Conservation (phyloP, 1,140 invertebrate species). For the Rhyzopertha dominica region DNA sequence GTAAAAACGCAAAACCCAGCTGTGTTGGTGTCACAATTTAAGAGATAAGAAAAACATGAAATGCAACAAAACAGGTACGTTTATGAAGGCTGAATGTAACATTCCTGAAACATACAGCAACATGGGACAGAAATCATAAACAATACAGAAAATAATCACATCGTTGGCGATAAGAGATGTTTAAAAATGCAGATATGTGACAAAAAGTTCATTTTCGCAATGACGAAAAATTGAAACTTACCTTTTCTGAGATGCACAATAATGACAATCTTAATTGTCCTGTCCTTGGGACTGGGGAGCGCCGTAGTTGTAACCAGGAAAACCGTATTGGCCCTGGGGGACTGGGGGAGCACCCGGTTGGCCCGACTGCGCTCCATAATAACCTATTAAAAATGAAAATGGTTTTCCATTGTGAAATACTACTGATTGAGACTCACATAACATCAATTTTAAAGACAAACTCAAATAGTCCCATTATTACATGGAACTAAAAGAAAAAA, state of each 20-base stretch:
- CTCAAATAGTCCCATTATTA: too few relatives aligned
- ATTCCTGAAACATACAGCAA: too few relatives aligned
- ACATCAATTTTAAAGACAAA: background rate
- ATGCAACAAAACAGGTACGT: too few relatives aligned
- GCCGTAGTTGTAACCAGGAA: conserved; percentile 37
- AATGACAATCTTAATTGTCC: conserved; percentile 16
- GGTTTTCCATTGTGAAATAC: conserved; percentile 4
- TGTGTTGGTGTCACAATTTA: too few relatives aligned
- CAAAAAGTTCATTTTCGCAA: conserved; percentile 1
- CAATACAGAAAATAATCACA: conserved; percentile 7
- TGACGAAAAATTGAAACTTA: conserved; percentile 12
- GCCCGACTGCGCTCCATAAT: conserved; percentile 38
- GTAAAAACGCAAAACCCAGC: too few relatives aligned
- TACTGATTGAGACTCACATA: background rate
- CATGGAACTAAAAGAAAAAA: too few relatives aligned
- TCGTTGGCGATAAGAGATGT: conserved; percentile 4
- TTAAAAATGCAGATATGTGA: conserved; percentile 3
- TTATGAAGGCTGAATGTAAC: too few relatives aligned
- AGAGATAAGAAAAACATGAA: too few relatives aligned
- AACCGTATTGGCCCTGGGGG: conserved; percentile 37
- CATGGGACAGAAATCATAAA: too few relatives aligned
- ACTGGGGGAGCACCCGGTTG: conserved; percentile 30
- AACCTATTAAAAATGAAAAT: conserved; percentile 23
- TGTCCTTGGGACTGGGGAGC: conserved; percentile 26
- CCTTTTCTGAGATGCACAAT: too few relatives aligned